Evolutionary conservation across 2,113 vertebrate genomes (phyloP).

Genomic region (Geothlypis trichas): DNA sequence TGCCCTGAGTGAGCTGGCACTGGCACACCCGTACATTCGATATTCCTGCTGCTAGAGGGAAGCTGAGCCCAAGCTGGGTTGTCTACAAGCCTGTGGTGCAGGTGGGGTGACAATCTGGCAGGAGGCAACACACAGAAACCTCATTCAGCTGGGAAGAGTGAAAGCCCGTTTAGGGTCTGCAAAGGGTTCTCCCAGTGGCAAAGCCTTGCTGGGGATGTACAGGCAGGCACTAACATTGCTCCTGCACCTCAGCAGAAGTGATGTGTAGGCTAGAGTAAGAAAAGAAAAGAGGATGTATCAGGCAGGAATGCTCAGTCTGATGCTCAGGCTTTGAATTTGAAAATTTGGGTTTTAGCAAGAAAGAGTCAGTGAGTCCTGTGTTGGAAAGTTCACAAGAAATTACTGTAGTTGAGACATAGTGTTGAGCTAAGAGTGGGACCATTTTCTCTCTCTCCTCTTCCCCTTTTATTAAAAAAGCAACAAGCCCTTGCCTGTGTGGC

Average conservation of each 20-base stretch:
- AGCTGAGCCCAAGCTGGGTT: constrained; percentile 18
- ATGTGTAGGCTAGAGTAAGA: neutral
- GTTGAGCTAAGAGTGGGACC: neutral
- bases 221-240: neutral
- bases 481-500: neutral
- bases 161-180: neutral
- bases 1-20: constrained; percentile 52
- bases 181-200: neutral
- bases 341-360: neutral
- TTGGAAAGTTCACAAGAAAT: neutral
- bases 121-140: neutral
- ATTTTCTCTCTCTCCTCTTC: neutral
- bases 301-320: neutral
- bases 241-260: neutral
- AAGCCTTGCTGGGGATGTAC: neutral
- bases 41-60: constrained; percentile 70
- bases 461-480: neutral
- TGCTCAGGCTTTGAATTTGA: neutral
- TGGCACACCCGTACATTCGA: constrained; percentile 41
- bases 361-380: neutral
- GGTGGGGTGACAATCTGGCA: neutral
- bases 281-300: neutral
- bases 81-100: constrained; percentile 42
- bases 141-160: neutral
- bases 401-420: neutral